phyloP scores from a whole-genome alignment of 2,797 vertebrate species.

The Mormyrops attenuatus region DNA sequence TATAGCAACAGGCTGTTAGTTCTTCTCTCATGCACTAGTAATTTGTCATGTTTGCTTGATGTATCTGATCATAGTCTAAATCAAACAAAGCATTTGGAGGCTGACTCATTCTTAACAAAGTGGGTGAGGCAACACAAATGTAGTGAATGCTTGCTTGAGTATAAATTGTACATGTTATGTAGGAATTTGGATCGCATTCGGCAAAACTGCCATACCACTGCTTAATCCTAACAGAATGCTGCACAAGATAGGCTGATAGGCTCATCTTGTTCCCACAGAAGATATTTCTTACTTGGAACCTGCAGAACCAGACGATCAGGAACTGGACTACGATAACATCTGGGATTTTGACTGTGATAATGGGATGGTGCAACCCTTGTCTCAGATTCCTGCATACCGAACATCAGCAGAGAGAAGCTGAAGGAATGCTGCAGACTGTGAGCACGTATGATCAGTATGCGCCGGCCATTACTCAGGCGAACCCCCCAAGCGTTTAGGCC shows the following conservation, averaged over 20 bases:
- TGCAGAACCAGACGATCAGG: conserved; percentile 69
- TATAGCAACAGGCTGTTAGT: background rate
- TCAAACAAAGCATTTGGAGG: background rate
- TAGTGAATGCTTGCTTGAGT: background rate
- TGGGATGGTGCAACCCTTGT: conserved; percentile 60
- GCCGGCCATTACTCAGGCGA: background rate
- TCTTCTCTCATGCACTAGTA: background rate
- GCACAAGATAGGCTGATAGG: conserved; percentile 10
- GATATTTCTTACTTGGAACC: conserved; percentile 63
- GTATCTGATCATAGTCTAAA: background rate
- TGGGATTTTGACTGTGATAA: conserved; percentile 63
- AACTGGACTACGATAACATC: conserved; percentile 78
- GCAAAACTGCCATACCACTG: background rate
- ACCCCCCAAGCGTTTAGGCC: background rate
- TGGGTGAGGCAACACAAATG: background rate
- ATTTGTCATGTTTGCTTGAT: background rate
- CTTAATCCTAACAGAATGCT: conserved; percentile 22
- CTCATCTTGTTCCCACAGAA: conserved; percentile 45
- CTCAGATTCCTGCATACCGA: conserved; percentile 67
- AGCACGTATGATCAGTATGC: conserved; percentile 34
- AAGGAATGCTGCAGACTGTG: conserved; percentile 58
- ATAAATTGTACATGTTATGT: background rate
- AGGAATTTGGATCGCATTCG: background rate
- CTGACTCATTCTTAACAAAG: conserved; percentile 9
- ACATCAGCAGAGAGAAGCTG: conserved; percentile 60